These are phyloP conservation scores for Escarpia spicata DNA, from an alignment of 2,888 invertebrate genomes.

Conservation along the genomic window DNA sequence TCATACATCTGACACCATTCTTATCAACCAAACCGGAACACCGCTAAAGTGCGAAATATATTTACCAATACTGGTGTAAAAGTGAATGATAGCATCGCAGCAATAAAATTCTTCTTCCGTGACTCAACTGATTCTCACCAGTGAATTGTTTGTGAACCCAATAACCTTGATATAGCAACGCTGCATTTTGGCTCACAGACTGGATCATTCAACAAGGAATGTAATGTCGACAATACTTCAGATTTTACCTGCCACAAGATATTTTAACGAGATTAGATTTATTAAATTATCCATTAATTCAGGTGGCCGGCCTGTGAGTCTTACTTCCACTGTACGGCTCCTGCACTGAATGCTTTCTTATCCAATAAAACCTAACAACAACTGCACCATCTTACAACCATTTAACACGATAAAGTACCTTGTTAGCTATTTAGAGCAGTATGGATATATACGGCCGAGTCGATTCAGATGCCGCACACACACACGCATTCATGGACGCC, in stretches of 20 bases:
- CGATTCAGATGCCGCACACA: neutral
- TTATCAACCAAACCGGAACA: neutral
- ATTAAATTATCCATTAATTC: neutral
- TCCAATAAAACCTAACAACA: neutral
- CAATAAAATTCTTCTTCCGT: neutral
- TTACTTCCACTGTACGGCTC: neutral
- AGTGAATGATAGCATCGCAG: neutral
- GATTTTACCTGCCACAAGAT: neutral
- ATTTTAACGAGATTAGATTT: neutral
- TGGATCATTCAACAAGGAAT: neutral
- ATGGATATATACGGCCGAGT: neutral
- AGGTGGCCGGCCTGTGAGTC: neutral
- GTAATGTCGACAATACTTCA: neutral
- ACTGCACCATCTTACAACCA: neutral
- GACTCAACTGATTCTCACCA: neutral
- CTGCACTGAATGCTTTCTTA: neutral
- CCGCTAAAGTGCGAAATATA: neutral
- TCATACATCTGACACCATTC: too few species aligned
- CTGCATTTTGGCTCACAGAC: neutral
- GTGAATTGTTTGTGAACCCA: neutral
- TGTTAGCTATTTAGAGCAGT: neutral
- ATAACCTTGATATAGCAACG: neutral
- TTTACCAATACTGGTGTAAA: neutral
- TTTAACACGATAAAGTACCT: neutral
- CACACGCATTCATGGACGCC: neutral